Evolutionary conservation across 2,113 vertebrate species (phyloP).

Genomic region (Mugil cephalus): DNA sequence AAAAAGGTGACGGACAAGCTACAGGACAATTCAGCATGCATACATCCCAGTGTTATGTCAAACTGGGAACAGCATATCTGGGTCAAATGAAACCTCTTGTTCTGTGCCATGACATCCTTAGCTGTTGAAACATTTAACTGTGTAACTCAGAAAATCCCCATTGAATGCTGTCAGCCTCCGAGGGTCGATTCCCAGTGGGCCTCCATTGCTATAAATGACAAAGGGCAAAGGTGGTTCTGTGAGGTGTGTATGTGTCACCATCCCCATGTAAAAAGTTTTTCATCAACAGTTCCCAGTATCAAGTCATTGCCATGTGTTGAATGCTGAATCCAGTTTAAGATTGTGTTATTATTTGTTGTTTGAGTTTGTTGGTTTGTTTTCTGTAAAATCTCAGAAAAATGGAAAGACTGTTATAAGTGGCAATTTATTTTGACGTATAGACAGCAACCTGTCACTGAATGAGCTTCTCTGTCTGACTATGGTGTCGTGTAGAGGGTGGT

Average conservation of each 20-base stretch:
- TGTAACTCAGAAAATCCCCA: constrained; percentile 20
- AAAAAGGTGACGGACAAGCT: too few relatives aligned
- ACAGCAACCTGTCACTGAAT: too few relatives aligned
- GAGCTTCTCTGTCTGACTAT: too few relatives aligned
- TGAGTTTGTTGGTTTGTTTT: too few relatives aligned
- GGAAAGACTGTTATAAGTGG: too few relatives aligned
- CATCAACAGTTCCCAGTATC: constrained; percentile 10
- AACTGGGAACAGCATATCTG: constrained; percentile 24
- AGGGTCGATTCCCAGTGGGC: constrained; percentile 16
- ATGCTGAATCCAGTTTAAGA: neutral
- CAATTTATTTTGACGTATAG: too few relatives aligned
- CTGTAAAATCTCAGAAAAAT: too few relatives aligned
- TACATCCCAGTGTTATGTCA: constrained; percentile 12
- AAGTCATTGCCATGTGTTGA: constrained; percentile 14
- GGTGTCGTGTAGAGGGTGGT: too few relatives aligned
- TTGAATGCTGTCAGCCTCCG: constrained; percentile 9
- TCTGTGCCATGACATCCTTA: constrained; percentile 16
- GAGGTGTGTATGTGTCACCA: neutral
- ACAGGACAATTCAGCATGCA: neutral
- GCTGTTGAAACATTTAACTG: constrained; percentile 28
- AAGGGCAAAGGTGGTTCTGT: neutral
- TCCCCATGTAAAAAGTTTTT: neutral
- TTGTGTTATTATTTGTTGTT: neutral
- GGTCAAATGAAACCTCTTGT: constrained; percentile 36
- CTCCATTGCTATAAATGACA: constrained; percentile 2